phyloP scores from a whole-genome alignment of 1,140 invertebrate genomes.

The Drosophila murphyi region DNA sequence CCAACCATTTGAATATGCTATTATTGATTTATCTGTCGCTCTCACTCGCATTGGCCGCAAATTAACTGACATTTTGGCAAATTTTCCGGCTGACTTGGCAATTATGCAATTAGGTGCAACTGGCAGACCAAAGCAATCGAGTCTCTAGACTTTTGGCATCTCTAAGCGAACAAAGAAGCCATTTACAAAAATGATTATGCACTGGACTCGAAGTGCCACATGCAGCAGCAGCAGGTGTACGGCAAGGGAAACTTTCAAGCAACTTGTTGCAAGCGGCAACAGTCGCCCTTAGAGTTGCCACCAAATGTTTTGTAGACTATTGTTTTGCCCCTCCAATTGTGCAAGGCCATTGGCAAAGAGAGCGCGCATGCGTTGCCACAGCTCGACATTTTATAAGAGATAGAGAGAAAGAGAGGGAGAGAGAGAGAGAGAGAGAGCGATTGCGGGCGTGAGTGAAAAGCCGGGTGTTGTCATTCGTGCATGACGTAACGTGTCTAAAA shows the following conservation, averaged over 20 bases:
- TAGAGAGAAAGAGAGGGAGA: background rate
- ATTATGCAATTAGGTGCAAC: slow-evolving; percentile 75
- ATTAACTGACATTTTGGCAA: slow-evolving; percentile 66
- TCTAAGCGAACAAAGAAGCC: slow-evolving; percentile 15
- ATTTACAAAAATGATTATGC: slow-evolving; percentile 9
- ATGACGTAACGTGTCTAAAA: slow-evolving; percentile 67
- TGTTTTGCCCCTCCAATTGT: slow-evolving; percentile 14
- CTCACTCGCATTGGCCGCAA: slow-evolving; percentile 34
- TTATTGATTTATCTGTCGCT: slow-evolving; percentile 39
- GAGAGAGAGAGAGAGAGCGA: background rate
- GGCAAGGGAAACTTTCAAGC: slow-evolving; percentile 20
- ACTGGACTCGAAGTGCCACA: background rate
- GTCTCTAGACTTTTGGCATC: slow-evolving; percentile 5
- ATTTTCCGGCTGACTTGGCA: slow-evolving; percentile 71
- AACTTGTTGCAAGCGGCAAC: slow-evolving; percentile 71
- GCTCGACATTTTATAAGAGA: slow-evolving; percentile 52
- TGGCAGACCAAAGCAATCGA: slow-evolving; percentile 18
- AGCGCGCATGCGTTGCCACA: slow-evolving; percentile 51
- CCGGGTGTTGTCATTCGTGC: slow-evolving; percentile 62
- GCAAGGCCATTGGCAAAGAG: background rate
- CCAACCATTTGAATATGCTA: slow-evolving; percentile 4
- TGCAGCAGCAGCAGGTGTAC: slow-evolving; percentile 19
- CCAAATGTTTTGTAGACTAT: slow-evolving; percentile 46
- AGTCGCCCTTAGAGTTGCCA: slow-evolving; percentile 20
- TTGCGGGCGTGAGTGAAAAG: slow-evolving; percentile 4